These are phyloP conservation scores for Rhimphoctona megacephalus DNA, from an alignment of 2,888 invertebrate genomes.

Conservation along the genomic window DNA sequence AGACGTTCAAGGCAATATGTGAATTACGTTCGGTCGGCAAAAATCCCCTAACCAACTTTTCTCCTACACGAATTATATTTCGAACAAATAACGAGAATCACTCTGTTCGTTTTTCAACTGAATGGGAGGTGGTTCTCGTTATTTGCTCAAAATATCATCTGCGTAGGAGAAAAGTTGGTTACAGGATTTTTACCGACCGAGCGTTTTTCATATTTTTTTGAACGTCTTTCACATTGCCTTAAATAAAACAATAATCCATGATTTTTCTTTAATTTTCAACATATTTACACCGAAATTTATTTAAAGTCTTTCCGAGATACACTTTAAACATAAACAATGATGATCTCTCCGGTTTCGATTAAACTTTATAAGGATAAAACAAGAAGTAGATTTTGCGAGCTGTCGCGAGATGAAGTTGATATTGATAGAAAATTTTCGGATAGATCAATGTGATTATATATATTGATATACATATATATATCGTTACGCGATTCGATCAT, in stretches of 20 bases:
- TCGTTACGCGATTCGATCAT: not conserved
- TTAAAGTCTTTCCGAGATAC: slow-evolving; percentile 64
- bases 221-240: too few relatives aligned
- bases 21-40: too few relatives aligned
- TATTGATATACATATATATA: slow-evolving; percentile 8
- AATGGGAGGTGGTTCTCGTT: too few relatives aligned
- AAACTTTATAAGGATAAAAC: slow-evolving; percentile 68
- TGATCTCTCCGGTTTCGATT: slow-evolving; percentile 55
- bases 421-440: slow-evolving; percentile 18
- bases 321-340: slow-evolving; percentile 65
- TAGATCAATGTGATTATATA: slow-evolving; percentile 17
- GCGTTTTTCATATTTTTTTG: too few relatives aligned
- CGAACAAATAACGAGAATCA: too few relatives aligned
- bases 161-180: too few relatives aligned
- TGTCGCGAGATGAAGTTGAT: slow-evolving; percentile 31
- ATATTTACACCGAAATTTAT: slow-evolving; percentile 70
- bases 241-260: not conserved
- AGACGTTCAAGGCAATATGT: too few relatives aligned
- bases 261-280: slow-evolving; percentile 45
- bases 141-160: too few relatives aligned
- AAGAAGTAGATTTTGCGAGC: slow-evolving; percentile 52
- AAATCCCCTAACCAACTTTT: too few relatives aligned
- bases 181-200: too few relatives aligned
- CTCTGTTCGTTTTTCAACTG: too few relatives aligned
- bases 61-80: too few relatives aligned